Base-by-base conservation (phyloP, 1,140 invertebrate species). In the Drosophila tristis region DNA sequence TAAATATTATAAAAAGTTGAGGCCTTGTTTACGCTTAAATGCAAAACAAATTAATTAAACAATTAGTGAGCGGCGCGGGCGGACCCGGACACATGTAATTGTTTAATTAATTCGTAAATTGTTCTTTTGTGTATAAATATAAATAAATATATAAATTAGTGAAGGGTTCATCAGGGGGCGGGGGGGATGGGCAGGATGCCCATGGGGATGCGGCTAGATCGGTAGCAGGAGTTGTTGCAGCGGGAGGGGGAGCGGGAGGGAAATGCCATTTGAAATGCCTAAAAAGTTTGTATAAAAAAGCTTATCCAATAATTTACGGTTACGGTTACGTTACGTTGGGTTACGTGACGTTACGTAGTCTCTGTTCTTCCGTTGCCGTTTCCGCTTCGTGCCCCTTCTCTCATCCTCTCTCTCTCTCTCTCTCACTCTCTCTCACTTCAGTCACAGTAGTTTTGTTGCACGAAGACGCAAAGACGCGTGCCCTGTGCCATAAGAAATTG, bases 31-130 rank as follows among this genome's bases (percentile, higher is more conserved):
- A 82, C 62, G 75, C 66, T 81, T 80, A 82, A 74, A 82, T 87
- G 78, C 81, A 90, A 89, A 91, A 91, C 89, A 91, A 91, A 91
- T 90, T 91, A 90, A 90, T 91, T 91, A 91, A 90, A 90, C 78
- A 91, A 91, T 90, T 90, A 90, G 51, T 86, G 53, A 0, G 35
- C 11, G 35, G 13, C 35, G 35, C 51, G 63, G 54, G 67, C 68
- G 74, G 49, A 54, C 54, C 64, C 62, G 62, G 64, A 61, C 45
- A 70, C 65, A 65, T 71, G 47, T 86, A 90, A 90, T 90, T 90
- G 87, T 90, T 90, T 90, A 90, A 90, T 90, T 90, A 90, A 90
- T 90, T 90, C 87, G 87, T 90, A 84, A 78, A 74, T 90, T 79
- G 65, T 62, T 49, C 23, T 51, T 81, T 89, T 76, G 70, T 87